Evolutionary conservation across 2,113 vertebrate genomes (phyloP), one percentile per base, ranked within the genome.

Genomic region (Promerops cafer): DNA sequence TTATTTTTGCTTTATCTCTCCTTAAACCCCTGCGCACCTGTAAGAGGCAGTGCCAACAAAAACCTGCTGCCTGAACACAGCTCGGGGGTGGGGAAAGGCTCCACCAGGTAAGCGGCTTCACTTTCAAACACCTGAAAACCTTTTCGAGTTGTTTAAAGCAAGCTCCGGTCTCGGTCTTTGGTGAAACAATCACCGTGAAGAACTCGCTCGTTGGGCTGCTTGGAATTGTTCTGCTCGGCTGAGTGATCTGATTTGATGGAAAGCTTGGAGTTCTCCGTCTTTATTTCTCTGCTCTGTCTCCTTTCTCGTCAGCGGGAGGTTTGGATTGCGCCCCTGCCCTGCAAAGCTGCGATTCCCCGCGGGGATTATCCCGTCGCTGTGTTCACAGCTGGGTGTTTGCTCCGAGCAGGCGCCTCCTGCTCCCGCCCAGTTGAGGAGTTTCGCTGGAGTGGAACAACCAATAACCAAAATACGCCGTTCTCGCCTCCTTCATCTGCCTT

Each of bases 201-300:
- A 63, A 8, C 60, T 54, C 18, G 7, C 70, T 76, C 0, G 0
- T 44, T 40, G 71, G 33, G 30, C 64, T 84, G 54, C 74, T 93
- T 21, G 39, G 81, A 64, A 70, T 80, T 22, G 45, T 70, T 96
- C 71, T 89, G 89, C 87, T 35, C 57, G 19, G 53, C 44, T 83
- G 93, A 86, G 71, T 31, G 75, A 66, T 59, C 53, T 27, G 89
- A 82, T 90, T 66, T 76, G 71, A 66, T 82, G 87, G 63, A 59
- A 88, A 91, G 53, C 89, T 87, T 20, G 10, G 54, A 59, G 49
- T 64, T 81, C 89, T 91, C 82, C 0, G 14, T 95, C 89, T 94
- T 94, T 80, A 89, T 97, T 97, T 92, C 56, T 61, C 57, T 94
- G 68, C 91, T 80, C 76, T 28, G 80, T 71, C 69, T 95, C 83